phyloP scores from a whole-genome alignment of 2,797 vertebrate genomes.

The Pseudomugil gertrudae region DNA sequence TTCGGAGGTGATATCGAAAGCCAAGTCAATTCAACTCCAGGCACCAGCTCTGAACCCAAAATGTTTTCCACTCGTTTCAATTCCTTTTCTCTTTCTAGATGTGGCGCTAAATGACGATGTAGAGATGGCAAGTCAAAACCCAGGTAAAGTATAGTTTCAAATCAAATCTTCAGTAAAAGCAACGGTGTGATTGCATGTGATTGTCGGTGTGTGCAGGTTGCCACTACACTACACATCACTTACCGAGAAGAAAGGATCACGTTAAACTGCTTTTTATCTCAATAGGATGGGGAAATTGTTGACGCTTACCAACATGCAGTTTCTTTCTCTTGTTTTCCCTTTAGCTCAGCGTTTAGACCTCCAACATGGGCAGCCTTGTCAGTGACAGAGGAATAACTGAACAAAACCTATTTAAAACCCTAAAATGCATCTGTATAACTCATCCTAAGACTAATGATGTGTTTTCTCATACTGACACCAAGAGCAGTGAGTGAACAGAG shows the following conservation, averaged over 20 bases:
- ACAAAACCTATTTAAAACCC: conserved; percentile 30
- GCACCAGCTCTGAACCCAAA: conserved; percentile 40
- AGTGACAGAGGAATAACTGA: conserved; percentile 44
- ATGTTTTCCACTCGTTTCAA: conserved; percentile 50
- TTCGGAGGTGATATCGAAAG: conserved; percentile 74
- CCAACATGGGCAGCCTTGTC: conserved; percentile 47
- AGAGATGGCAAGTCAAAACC: conserved; percentile 73
- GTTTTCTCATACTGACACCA: conserved; percentile 36
- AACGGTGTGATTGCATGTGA: conserved; percentile 20
- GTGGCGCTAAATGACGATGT: conserved; percentile 49
- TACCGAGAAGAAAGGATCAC: conserved; percentile 15
- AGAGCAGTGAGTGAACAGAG: conserved; percentile 39
- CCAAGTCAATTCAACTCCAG: conserved; percentile 52
- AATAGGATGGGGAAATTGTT: conserved; percentile 24
- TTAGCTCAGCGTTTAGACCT: conserved; percentile 41
- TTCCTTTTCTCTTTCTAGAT: conserved; percentile 56
- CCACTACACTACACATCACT: conserved; percentile 16
- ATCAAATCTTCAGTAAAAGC: conserved; percentile 9
- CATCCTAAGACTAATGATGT: conserved; percentile 40
- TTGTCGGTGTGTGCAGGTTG: conserved; percentile 27
- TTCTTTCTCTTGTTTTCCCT: conserved; percentile 33
- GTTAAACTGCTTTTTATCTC: conserved; percentile 40
- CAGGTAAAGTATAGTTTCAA: conserved; percentile 59
- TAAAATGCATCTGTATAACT: conserved; percentile 37
- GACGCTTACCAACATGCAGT: conserved; percentile 25